Percentiles rank a stretch among this genome's conserved stretches.
Evolutionary conservation across 2,888 invertebrate genomes (phyloP).

Genomic region (Gari tellinella): DNA sequence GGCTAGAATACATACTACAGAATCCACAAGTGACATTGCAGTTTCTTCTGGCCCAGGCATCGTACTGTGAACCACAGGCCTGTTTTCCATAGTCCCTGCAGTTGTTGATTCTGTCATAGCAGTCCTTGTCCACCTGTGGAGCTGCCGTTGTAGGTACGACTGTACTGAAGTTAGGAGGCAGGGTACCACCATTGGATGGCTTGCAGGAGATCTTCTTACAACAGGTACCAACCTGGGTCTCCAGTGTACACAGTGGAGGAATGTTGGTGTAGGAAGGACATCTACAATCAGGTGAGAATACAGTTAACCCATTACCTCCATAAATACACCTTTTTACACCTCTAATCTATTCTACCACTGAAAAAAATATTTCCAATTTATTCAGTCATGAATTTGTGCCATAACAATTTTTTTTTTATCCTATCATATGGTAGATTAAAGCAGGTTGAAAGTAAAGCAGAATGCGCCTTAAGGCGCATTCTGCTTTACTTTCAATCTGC

Average conservation of each 20-base stretch:
- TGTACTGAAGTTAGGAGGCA: conserved; percentile 47
- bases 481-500: no score
- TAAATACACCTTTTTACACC: no score
- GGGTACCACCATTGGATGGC: conserved; percentile 17
- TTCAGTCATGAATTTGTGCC: no score
- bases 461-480: no score
- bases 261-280: conserved; percentile 65
- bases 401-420: no score
- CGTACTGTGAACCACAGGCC: conserved; percentile 60
- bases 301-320: no score
- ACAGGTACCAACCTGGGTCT: conserved; percentile 53
- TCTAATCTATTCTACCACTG: no score
- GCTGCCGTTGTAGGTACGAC: conserved; percentile 45
- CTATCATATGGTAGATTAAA: no score
- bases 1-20: conserved; percentile 61
- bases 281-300: no score
- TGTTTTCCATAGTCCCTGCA: conserved; percentile 60
- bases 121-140: conserved; percentile 42
- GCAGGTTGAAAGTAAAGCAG: no score
- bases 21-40: conserved; percentile 65
- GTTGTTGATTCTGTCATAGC: conserved; percentile 63
- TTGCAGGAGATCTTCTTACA: conserved; percentile 60
- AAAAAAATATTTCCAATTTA: no score
- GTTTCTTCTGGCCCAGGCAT: conserved; percentile 68
- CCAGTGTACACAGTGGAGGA: conserved; percentile 60